Evolutionary conservation across 2,113 vertebrate genomes (phyloP).

Genomic region (Lampris incognitus): DNA sequence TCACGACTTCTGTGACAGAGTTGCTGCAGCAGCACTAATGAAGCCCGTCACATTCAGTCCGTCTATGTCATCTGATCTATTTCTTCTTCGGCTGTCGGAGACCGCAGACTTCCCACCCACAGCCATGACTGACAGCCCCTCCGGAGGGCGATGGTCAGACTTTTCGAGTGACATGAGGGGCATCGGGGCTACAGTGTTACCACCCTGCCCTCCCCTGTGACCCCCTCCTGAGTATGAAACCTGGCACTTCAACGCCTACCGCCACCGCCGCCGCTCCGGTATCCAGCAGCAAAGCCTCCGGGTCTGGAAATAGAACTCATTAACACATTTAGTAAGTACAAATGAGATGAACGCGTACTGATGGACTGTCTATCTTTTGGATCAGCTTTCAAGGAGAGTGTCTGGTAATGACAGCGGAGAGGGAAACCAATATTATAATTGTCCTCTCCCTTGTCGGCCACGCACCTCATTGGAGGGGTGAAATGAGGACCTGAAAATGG

Average conservation of each 20-base stretch:
- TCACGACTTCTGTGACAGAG: slow-evolving; percentile 62
- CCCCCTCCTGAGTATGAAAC: slow-evolving; percentile 64
- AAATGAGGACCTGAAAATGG: slow-evolving; percentile 66
- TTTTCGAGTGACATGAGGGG: slow-evolving; percentile 67
- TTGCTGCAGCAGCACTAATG: slow-evolving; percentile 70
- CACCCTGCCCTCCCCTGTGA: slow-evolving; percentile 26
- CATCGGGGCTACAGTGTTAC: slow-evolving; percentile 67
- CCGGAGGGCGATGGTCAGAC: slow-evolving; percentile 74
- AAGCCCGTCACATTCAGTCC: slow-evolving; percentile 71
- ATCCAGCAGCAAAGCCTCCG: slow-evolving; percentile 76
- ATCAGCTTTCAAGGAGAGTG: slow-evolving; percentile 87
- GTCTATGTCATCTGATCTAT: slow-evolving; percentile 74
- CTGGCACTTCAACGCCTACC: slow-evolving; percentile 72
- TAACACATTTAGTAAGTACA: slow-evolving; percentile 87
- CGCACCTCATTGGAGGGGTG: slow-evolving; percentile 26
- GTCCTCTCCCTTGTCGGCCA: slow-evolving; percentile 41
- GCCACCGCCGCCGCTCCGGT: slow-evolving; percentile 72
- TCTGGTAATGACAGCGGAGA: slow-evolving; percentile 80
- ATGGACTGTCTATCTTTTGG: slow-evolving; percentile 87
- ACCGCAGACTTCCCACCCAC: slow-evolving; percentile 72
- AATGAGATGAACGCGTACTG: slow-evolving; percentile 85
- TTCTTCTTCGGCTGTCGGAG: slow-evolving; percentile 55
- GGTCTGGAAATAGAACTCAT: slow-evolving; percentile 86
- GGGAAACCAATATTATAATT: slow-evolving; percentile 87
- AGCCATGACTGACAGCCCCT: slow-evolving; percentile 78